Conservation (phyloP, 2,797 vertebrate species). For the Tragelaphus oryx region DNA sequence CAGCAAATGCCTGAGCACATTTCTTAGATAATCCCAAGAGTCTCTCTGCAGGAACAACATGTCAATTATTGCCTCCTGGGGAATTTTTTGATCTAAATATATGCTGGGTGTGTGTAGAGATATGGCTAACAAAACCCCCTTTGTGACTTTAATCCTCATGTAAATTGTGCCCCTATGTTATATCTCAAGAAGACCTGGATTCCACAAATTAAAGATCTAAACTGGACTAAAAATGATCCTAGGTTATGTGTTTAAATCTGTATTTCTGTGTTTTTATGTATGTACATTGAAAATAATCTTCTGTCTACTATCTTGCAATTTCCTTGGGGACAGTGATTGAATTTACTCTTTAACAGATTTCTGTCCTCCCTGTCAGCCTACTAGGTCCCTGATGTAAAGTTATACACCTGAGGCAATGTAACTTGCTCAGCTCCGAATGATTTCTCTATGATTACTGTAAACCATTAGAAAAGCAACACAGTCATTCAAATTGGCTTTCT, state of each 20-base stretch:
- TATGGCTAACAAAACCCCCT: background rate
- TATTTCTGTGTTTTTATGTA: conserved; percentile 18
- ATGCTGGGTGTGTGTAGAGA: background rate
- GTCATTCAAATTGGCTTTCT: conserved; percentile 44
- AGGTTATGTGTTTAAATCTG: background rate
- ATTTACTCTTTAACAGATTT: conserved; percentile 39
- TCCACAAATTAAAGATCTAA: conserved; percentile 3
- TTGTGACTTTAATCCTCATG: conserved; percentile 17
- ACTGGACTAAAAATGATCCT: conserved; percentile 2
- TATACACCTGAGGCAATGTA: conserved; percentile 33
- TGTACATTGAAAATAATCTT: conserved; percentile 32
- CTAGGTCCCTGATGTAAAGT: background rate
- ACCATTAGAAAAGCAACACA: conserved; percentile 43
- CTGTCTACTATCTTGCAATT: conserved; percentile 16
- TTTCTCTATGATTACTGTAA: conserved; percentile 43
- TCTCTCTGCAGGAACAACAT: background rate
- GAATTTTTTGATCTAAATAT: conserved; percentile 36
- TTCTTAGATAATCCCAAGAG: conserved; percentile 12
- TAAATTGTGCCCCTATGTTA: background rate
- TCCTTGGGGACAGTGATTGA: conserved; percentile 38
- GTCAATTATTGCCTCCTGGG: background rate
- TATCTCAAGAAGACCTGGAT: conserved; percentile 26
- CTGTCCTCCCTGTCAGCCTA: background rate
- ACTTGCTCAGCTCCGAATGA: conserved; percentile 19
- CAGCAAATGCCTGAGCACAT: background rate